Evolutionary conservation across 2,113 vertebrate genomes (phyloP).

Genomic region (Etheostoma cragini): DNA sequence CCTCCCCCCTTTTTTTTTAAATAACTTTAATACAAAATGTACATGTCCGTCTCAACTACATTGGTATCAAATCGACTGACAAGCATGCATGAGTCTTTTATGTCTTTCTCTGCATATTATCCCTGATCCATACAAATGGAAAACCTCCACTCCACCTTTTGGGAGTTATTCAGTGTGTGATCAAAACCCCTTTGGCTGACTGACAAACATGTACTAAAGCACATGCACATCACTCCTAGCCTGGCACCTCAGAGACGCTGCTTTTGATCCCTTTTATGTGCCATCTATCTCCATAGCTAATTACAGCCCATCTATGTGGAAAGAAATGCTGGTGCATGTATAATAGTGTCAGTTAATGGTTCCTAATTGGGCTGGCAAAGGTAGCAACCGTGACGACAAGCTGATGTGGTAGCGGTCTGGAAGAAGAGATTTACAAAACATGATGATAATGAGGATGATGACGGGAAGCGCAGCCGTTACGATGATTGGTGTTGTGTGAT

Average conservation of each 20-base stretch:
- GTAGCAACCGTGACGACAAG: conserved; percentile 41
- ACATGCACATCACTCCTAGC: conserved; percentile 12
- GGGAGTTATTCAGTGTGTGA: conserved; percentile 1
- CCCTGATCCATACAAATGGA: conserved; percentile 8
- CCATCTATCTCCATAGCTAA: conserved; percentile 57
- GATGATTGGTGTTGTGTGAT: conserved; percentile 57
- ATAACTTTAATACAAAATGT: neutral
- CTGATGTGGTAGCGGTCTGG: conserved; percentile 43
- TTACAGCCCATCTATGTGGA: conserved; percentile 56
- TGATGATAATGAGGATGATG: conserved; percentile 58
- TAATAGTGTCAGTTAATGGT: conserved; percentile 64
- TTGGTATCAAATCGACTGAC: neutral
- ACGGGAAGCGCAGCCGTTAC: conserved; percentile 17
- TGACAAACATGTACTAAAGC: neutral
- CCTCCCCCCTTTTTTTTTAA: neutral
- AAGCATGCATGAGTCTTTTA: neutral
- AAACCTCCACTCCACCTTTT: neutral
- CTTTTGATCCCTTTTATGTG: conserved; percentile 57
- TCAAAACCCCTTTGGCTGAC: conserved; percentile 18
- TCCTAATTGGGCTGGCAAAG: conserved; percentile 52
- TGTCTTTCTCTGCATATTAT: neutral
- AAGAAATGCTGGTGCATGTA: conserved; percentile 51
- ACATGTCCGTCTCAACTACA: neutral
- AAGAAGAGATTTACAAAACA: conserved; percentile 55
- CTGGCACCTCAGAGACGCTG: conserved; percentile 32